Conservation (phyloP, 2,888 invertebrate species). For the Cheilosia vulpina region DNA sequence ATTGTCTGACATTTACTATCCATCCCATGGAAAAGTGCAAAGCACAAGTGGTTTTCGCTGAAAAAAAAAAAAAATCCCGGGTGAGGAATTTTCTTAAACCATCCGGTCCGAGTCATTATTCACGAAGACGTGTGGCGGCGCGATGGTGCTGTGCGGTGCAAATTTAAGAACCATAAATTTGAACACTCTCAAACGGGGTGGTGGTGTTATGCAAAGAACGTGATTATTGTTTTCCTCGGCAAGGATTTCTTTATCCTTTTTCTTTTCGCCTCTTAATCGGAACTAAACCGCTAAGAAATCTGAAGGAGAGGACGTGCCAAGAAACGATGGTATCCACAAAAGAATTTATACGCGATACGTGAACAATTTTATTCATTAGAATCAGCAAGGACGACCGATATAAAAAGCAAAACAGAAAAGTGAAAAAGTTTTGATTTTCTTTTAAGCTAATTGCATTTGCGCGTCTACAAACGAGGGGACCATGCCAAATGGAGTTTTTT, state of each 20-base stretch:
- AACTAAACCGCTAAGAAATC: slow-evolving; percentile 63
- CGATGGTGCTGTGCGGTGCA: slow-evolving; percentile 19
- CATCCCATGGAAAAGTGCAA: slow-evolving; percentile 7
- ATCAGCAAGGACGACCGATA: not conserved
- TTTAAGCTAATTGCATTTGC: slow-evolving; percentile 72
- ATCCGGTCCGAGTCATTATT: slow-evolving; percentile 60
- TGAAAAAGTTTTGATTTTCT: slow-evolving; percentile 73
- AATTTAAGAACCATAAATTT: slow-evolving; percentile 70
- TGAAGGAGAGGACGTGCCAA: slow-evolving; percentile 59
- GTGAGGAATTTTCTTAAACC: slow-evolving; percentile 49
- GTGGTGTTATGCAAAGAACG: slow-evolving; percentile 64
- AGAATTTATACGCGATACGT: slow-evolving; percentile 72
- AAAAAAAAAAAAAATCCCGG: slow-evolving; percentile 8
- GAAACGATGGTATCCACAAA: slow-evolving; percentile 48
- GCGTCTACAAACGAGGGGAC: not conserved
- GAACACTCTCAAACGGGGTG: slow-evolving; percentile 54
- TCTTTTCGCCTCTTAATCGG: slow-evolving; percentile 51
- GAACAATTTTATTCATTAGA: slow-evolving; percentile 70
- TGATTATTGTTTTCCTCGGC: slow-evolving; percentile 68
- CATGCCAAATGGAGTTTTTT: slow-evolving; percentile 38
- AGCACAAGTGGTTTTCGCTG: slow-evolving; percentile 6
- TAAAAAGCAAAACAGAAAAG: slow-evolving; percentile 5
- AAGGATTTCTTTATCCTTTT: slow-evolving; percentile 45
- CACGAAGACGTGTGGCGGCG: slow-evolving; percentile 63
- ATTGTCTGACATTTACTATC: slow-evolving; percentile 53